Evolutionary conservation across 1,140 invertebrate species (phyloP).

Genomic region (Drosophila pallidifrons): DNA sequence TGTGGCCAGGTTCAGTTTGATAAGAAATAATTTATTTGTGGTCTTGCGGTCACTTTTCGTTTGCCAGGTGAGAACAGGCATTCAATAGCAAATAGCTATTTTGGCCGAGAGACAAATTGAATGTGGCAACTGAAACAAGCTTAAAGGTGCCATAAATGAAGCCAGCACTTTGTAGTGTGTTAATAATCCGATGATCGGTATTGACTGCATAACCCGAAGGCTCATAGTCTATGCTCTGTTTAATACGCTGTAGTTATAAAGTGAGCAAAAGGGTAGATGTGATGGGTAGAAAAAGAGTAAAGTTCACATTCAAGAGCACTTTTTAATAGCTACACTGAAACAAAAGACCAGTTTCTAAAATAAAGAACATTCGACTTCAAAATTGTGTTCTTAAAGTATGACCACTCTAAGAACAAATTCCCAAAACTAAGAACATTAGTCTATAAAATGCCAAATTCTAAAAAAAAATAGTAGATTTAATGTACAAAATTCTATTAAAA

Average conservation of each 20-base stretch:
- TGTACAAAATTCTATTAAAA: too few species aligned
- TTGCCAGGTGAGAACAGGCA: slow-evolving; percentile 51
- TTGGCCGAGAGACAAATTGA: slow-evolving; percentile 52
- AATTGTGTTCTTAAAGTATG: too few species aligned
- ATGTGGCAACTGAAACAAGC: slow-evolving; percentile 12
- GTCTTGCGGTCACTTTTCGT: slow-evolving; percentile 58
- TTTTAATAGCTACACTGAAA: too few species aligned
- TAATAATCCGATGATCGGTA: slow-evolving; percentile 23
- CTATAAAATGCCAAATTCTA: too few species aligned
- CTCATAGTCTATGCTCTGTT: neutral
- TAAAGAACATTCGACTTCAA: too few species aligned
- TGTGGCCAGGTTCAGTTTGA: slow-evolving; percentile 75
- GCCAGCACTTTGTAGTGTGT: slow-evolving; percentile 1
- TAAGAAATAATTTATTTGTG: slow-evolving; percentile 80
- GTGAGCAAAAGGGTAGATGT: neutral
- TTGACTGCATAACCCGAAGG: neutral
- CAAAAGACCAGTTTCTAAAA: too few species aligned
- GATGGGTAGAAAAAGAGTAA: neutral
- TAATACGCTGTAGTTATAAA: neutral
- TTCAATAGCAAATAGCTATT: slow-evolving; percentile 12
- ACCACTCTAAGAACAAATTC: too few species aligned
- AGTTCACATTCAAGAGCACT: too few species aligned
- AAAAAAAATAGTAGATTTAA: too few species aligned
- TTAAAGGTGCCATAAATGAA: slow-evolving; percentile 30
- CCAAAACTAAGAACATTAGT: too few species aligned